Base-by-base conservation (phyloP, 1,140 invertebrate species). In the Aphelinus certus region DNA sequence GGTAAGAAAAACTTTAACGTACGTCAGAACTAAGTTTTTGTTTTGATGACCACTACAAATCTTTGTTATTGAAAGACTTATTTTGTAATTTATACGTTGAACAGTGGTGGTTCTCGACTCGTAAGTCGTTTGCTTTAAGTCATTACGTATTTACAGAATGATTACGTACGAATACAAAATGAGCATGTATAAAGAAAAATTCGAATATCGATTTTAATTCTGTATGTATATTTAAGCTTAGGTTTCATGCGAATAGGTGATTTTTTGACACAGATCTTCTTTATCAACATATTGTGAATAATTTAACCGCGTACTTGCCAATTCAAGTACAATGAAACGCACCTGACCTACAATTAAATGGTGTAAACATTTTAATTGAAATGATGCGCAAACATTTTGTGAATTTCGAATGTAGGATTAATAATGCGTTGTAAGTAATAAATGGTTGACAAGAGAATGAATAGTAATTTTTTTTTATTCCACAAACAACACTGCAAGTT, bases 61-160 rank as follows among this genome's bases (percentile, higher is more conserved):
- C 1, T 61, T 74, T 74, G 58, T 55, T 61, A 67, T 26, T 62
- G 45, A 68, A 45, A 74, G 58, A 68, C 72, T 61, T 73, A 68
- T 62, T 69, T 75, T 75, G 69, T n/a, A 57, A 75, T 64, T 67
- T 75, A 51, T 63, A 75, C 46, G 47, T 69, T 64, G 45, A 60
- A 57, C 61, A 61, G 48, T 61, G 43, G 53, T 68, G 10, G 2
- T 70, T 46, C 10, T 68, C 62, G 58, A 42, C 58, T 74, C 62
- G 55, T 61, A 73, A 73, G 72, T 74, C 72, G 68, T 1, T 64
- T 62, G 57, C 65, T 74, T 74, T 55, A 43, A 67, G 48, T 67
- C 49, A 43, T 42, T 67, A 68, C 43, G 58, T 74, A 60, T 60
- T 26, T 43, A n/a, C 62, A 74, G 46, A 55, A 68, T 42, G 4